These are phyloP conservation scores for Crematogaster levior DNA, from an alignment of 2,888 invertebrate species.

Conservation along the genomic window DNA sequence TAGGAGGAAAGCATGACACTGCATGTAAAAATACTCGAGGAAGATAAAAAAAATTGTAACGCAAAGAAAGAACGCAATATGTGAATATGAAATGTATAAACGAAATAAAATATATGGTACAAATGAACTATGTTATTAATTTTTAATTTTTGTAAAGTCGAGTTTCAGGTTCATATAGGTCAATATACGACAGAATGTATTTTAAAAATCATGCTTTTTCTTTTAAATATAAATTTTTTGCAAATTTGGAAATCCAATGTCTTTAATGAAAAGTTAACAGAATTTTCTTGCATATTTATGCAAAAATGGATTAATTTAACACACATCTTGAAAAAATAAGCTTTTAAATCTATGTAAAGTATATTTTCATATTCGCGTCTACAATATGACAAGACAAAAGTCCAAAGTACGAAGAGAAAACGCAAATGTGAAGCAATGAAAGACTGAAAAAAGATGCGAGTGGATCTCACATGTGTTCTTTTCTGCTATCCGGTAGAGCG, in stretches of 20 bases:
- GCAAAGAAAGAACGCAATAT: not conserved
- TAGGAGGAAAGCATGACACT: constrained; percentile 20
- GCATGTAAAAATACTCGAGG: not conserved
- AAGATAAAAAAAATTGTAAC: not conserved
- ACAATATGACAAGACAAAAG: not conserved
- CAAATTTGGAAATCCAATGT: not conserved
- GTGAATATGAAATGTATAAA: too few relatives aligned
- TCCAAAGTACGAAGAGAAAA: not conserved
- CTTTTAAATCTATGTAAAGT: not conserved
- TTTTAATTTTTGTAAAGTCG: too few relatives aligned
- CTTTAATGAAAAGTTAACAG: not conserved
- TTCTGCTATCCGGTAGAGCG: constrained; percentile 53
- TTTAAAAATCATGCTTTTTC: not conserved
- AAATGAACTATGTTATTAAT: too few relatives aligned
- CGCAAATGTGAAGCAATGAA: not conserved
- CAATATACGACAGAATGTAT: too few relatives aligned
- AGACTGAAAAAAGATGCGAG: constrained; percentile 35
- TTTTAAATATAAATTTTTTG: not conserved
- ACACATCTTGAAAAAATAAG: not conserved
- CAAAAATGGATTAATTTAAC: not conserved
- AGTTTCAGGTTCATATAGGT: too few relatives aligned
- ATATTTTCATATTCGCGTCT: not conserved
- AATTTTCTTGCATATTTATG: not conserved
- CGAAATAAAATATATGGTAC: too few relatives aligned
- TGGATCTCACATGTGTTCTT: constrained; percentile 61